A percentile compares a stretch with the other conserved stretches of the same genome.
These are phyloP conservation scores for Anabacerthia variegaticeps DNA, from an alignment of 2,797 vertebrate species.

Conservation along the genomic window DNA sequence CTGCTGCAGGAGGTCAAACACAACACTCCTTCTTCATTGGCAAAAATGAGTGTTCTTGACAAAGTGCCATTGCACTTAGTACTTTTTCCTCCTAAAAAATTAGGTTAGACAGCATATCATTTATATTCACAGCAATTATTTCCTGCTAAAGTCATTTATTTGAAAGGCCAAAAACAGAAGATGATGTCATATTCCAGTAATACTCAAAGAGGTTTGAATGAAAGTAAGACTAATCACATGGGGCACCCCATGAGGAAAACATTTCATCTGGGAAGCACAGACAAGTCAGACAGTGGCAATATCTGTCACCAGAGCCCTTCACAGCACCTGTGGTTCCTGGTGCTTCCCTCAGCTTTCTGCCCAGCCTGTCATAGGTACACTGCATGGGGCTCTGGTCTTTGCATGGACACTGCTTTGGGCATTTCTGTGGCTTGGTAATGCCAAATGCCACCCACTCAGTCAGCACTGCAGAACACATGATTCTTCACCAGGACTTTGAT, in stretches of 20 bases:
- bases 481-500: constrained; percentile 5
- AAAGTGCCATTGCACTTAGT: background rate
- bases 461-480: background rate
- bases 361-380: background rate
- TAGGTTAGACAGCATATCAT: background rate
- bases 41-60: background rate
- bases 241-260: background rate
- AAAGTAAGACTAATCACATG: background rate
- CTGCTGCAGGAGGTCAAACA: constrained; percentile 30
- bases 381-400: background rate
- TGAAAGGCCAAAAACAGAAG: background rate
- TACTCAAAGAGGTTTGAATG: background rate
- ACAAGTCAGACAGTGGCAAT: background rate
- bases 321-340: background rate
- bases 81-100: background rate
- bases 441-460: background rate
- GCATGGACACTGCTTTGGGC: accelerated
- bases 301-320: background rate
- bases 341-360: background rate
- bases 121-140: constrained; percentile 20
- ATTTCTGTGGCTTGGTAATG: background rate
- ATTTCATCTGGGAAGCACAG: background rate
- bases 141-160: constrained; percentile 9
- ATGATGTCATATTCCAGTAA: background rate
- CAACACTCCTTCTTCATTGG: background rate